Evolutionary conservation across 1,140 invertebrate species (phyloP), one percentile per base, ranked within the genome.

Genomic region (Helicoverpa armigera): DNA sequence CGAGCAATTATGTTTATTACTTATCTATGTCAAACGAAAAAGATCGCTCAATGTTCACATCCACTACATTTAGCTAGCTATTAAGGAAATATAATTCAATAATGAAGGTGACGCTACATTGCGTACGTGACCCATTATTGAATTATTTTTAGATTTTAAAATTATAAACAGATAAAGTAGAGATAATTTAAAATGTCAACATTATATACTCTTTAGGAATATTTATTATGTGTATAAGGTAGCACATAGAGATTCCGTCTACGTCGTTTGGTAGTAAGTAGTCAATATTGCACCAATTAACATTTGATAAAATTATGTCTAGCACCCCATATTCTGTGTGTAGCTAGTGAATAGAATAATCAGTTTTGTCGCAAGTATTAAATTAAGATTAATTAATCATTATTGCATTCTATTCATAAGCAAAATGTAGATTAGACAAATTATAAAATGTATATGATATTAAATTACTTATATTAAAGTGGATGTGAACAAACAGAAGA

Each of bases 401-500:
- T 63, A 76, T 63, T 76, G 35, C 43, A 76, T 63, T 51, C 12
- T 69, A 69, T 53, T 70, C 14, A 5, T 72, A 72, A 31, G 43
- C 16, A 14, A 72, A 72, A 54, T 76, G 5, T 76, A 63, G 58
- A 29, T n/a, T 63, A 61, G 16, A 29, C 13, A 35, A 74, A 58
- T 13, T 63, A 61, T 80, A 43, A 80, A 63, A 48, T 65, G 2
- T 77, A 77, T 61, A 81, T 53, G 81, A 50, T 56, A 72, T 29
- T 83, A 80, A 80, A 69, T 50, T 7, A 9, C 9, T 79, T 60
- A 80, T 75, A 61, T 29, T 43, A 60, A 70, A 69, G 53, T 67
- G 83, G 89, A 91, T 92, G 91, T 91, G 88, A 90, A 90, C 86
- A 82, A 85, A 69, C 60, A 61, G 13, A 69, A 75, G 92, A 92